Evolutionary conservation across 2,888 invertebrate species (phyloP).

Genomic region (Ornithoptera alexandrae): DNA sequence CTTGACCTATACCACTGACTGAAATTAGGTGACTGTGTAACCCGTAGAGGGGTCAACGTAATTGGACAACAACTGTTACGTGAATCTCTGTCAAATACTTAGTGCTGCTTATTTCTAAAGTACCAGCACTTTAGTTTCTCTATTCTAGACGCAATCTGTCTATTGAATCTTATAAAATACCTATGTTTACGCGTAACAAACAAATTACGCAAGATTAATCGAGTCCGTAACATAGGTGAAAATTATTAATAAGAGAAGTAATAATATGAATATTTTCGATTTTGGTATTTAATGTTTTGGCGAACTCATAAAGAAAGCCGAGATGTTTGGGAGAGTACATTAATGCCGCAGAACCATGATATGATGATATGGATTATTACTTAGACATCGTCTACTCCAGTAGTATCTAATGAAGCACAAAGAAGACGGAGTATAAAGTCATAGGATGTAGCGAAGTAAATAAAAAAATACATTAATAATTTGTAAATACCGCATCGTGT

Average conservation of each 20-base stretch:
- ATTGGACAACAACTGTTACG: slow-evolving; percentile 34
- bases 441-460: too few species aligned
- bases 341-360: too few species aligned
- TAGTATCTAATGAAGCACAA: too few species aligned
- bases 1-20: slow-evolving; percentile 44
- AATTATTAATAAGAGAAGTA: not conserved
- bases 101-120: slow-evolving; percentile 35
- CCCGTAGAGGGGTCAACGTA: slow-evolving; percentile 31
- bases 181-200: not conserved
- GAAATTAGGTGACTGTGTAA: slow-evolving; percentile 35
- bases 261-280: not conserved
- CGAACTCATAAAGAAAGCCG: too few species aligned
- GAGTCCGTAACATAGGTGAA: not conserved
- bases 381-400: too few species aligned
- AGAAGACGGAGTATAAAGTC: too few species aligned
- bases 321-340: too few species aligned
- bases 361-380: too few species aligned
- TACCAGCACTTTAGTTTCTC: slow-evolving; percentile 32
- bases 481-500: not conserved
- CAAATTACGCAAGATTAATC: not conserved
- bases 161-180: not conserved
- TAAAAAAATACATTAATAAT: too few species aligned
- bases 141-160: slow-evolving; percentile 21
- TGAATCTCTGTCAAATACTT: slow-evolving; percentile 39
- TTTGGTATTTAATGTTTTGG: too few species aligned